Evolutionary conservation across 2,797 vertebrate species (phyloP).

Genomic region (Tapera naevia): DNA sequence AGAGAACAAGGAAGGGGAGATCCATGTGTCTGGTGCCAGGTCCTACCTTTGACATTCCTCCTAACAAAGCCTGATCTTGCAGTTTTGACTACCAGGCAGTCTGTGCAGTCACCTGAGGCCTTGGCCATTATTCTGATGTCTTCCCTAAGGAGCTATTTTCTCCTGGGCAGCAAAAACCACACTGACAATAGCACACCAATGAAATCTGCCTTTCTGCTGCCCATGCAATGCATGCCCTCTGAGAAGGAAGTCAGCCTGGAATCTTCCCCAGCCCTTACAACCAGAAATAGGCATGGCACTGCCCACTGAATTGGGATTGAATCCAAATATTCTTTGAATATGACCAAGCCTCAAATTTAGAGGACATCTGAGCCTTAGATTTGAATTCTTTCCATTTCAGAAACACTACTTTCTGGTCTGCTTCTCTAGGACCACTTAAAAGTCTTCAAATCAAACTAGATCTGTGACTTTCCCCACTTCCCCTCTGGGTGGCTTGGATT

Average conservation of each 20-base stretch:
- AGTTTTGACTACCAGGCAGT: background rate
- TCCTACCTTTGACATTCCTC: background rate
- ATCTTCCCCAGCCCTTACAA: background rate
- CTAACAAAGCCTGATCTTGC: background rate
- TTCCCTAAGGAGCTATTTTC: background rate
- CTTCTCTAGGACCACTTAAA: background rate
- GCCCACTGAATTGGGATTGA: background rate
- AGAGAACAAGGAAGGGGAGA: background rate
- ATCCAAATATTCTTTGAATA: background rate
- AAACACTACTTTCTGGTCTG: background rate
- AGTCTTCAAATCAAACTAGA: background rate
- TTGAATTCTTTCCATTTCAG: background rate
- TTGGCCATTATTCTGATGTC: background rate
- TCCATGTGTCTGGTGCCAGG: background rate
- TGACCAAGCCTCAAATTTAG: background rate
- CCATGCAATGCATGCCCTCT: background rate
- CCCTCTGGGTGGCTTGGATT: background rate
- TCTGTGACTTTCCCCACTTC: background rate
- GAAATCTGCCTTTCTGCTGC: background rate
- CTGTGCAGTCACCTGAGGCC: background rate
- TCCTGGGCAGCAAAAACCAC: background rate
- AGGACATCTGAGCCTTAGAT: background rate
- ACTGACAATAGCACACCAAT: background rate
- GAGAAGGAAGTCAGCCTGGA: background rate
- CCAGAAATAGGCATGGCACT: background rate